phyloP scores from a whole-genome alignment of 2,888 invertebrate species.

The Dolichomitus sp. region DNA sequence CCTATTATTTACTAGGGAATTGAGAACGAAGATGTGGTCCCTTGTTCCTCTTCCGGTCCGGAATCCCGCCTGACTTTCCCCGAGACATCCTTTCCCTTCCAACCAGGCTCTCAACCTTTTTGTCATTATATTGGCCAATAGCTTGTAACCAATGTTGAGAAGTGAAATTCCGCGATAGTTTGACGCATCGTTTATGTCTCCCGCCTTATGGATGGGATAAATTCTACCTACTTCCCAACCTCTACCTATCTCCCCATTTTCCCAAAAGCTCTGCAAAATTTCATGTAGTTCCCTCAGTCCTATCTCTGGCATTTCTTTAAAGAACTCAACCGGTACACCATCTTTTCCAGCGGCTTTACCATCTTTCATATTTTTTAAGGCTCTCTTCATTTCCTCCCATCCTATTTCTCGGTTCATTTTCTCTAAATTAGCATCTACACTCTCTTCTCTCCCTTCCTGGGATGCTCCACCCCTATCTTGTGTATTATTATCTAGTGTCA shows the following conservation, averaged over 20 bases:
- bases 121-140: conserved; percentile 6
- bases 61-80: conserved; percentile 60
- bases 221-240: conserved; percentile 17
- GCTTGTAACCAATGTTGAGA: background rate
- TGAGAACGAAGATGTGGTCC: conserved; percentile 57
- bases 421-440: background rate
- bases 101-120: conserved; percentile 29
- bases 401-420: background rate
- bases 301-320: background rate
- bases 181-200: background rate
- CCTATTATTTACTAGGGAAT: conserved; percentile 23
- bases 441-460: background rate
- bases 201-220: conserved; percentile 15
- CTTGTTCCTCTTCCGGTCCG: conserved; percentile 52
- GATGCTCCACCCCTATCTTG: background rate
- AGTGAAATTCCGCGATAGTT: conserved; percentile 20
- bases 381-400: background rate
- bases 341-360: conserved; percentile 11
- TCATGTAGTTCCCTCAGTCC: background rate
- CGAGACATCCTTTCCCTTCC: conserved; percentile 29
- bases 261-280: conserved; percentile 4
- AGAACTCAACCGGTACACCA: background rate
- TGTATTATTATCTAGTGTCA: background rate
- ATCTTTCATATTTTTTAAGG: background rate
- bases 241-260: background rate